phyloP scores from a whole-genome alignment of 2,888 invertebrate species.

The Cerceris rybyensis region DNA sequence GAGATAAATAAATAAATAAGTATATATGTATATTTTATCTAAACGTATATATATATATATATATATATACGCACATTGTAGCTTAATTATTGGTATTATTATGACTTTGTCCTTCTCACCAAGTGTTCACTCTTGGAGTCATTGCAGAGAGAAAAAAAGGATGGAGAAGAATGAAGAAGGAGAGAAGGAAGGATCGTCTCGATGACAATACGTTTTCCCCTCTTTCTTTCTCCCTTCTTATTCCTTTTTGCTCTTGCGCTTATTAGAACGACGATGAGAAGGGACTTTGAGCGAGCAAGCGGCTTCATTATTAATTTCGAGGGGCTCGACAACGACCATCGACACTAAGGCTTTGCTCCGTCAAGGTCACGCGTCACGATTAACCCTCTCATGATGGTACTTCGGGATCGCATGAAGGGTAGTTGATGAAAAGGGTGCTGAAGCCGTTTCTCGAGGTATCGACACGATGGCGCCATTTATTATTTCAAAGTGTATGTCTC shows the following conservation, averaged over 20 bases:
- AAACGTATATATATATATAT: constrained; percentile 1
- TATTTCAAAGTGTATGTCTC: constrained; percentile 32
- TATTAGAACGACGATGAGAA: constrained; percentile 68
- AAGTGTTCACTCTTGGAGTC: constrained; percentile 55
- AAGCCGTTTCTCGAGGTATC: constrained; percentile 14
- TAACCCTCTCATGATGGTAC: constrained; percentile 48
- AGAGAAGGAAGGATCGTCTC: constrained; percentile 36
- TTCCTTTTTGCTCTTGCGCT: constrained; percentile 60
- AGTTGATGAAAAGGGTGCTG: constrained; percentile 30
- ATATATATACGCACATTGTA: constrained; percentile 54
- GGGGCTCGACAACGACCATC: constrained; percentile 64
- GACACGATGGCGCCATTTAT: constrained; percentile 34
- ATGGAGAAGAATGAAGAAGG: constrained; percentile 1
- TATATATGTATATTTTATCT: too few species aligned
- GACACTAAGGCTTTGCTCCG: constrained; percentile 57
- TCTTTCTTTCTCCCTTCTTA: constrained; percentile 33
- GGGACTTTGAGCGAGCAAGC: constrained; percentile 60
- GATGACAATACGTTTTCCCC: constrained; percentile 59
- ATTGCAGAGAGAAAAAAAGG: constrained; percentile 5
- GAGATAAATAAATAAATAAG: constrained; percentile 42
- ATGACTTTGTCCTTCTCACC: constrained; percentile 76
- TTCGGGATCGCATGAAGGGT: constrained; percentile 42
- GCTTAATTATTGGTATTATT: constrained; percentile 80
- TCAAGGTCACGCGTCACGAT: constrained; percentile 59
- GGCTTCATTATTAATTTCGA: constrained; percentile 74